Evolutionary conservation across 2,113 vertebrate genomes (phyloP), one percentile per base, ranked within the genome.

Genomic region (Trematocara variabile): DNA sequence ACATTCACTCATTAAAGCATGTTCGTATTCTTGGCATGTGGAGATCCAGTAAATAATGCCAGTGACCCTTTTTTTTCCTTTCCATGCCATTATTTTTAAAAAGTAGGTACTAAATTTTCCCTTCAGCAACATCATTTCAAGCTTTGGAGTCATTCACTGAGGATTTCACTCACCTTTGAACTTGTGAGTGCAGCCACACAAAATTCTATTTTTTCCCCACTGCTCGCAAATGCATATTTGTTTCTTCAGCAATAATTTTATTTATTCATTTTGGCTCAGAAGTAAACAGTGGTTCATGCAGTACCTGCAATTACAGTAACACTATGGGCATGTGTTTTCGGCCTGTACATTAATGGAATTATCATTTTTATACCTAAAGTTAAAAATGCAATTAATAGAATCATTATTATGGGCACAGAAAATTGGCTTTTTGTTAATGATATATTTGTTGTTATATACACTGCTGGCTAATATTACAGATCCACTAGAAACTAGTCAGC

Each of bases 11-110:
- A 91, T 93, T 91, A 91, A 87, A 87, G 82, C 81, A 85, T 87
- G 79, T 94, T 93, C 82, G 88, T 89, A 92, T 93, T 94, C 88
- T 88, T 93, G 89, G 86, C 91, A 89, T 94, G 83, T 81, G 55
- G 50, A 44, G 81, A 85, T 86, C 78, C 55, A 52, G 82, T 89
- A 81, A 88, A 93, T 91, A 85, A 92, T 84, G 83, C 86, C 88
- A 93, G 79, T 84, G 84, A 89, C 86, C 91, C 77, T 52, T 89
- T 34, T 91, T 83, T 86, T 28, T 84, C 16, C 54, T 89, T 90
- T 63, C 58, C 50, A 20, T 55, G 48, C 65, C 79, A 84, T 91
- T 80, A 86, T 92, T 82, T 86, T 48, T 84, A 68, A 87, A 77
- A 85, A 58, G 65, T 83, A 81, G 82, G 83, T 20, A 75, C 55